phyloP scores from a whole-genome alignment of 2,113 vertebrate species.

The Macheiramphus alcinus region DNA sequence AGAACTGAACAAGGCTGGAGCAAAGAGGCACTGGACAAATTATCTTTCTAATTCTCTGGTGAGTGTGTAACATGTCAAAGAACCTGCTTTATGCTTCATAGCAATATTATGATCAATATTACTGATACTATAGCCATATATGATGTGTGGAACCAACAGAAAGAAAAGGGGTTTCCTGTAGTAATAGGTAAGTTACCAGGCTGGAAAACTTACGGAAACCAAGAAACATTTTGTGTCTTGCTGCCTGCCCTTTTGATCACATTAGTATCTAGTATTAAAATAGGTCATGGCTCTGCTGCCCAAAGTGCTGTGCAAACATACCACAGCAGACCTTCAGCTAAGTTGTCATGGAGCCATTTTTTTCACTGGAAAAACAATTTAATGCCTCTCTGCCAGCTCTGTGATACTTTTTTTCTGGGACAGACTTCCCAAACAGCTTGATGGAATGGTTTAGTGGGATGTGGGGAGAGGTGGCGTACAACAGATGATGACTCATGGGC shows the following conservation, averaged over 20 bases:
- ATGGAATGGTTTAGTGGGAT: neutral
- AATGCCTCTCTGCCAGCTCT: neutral
- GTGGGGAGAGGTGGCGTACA: neutral
- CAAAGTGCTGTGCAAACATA: neutral
- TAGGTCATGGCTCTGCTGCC: neutral
- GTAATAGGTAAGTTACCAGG: neutral
- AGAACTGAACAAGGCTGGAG: neutral
- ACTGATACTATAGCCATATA: neutral
- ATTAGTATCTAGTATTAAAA: neutral
- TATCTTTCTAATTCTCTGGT: neutral
- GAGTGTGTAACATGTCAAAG: neutral
- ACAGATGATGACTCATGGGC: neutral
- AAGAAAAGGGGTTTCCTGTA: neutral
- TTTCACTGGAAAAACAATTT: conserved; percentile 5
- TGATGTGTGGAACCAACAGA: neutral
- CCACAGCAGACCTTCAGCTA: neutral
- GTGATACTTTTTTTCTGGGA: neutral
- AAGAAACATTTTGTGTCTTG: neutral
- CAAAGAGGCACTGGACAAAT: neutral
- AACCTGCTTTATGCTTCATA: neutral
- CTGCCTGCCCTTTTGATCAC: neutral
- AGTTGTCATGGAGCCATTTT: neutral
- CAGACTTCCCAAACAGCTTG: neutral
- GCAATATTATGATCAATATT: neutral
- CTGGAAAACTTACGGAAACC: neutral